Evolutionary conservation across 2,888 invertebrate genomes (phyloP).

Genomic region (Stenodera caucasica): DNA sequence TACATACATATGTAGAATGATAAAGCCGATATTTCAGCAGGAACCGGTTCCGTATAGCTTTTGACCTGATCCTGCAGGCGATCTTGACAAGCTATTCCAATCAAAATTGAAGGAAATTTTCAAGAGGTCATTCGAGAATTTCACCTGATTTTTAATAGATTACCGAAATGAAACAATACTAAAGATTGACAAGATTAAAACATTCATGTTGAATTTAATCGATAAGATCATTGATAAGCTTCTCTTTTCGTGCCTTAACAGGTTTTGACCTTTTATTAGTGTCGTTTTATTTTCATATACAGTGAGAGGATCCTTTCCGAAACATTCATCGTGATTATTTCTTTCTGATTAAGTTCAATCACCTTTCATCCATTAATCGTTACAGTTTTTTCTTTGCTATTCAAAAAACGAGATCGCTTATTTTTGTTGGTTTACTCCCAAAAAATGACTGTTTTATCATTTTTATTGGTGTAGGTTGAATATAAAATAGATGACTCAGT

Average conservation of each 20-base stretch:
- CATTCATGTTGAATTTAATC: no score
- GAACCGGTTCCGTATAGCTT: not conserved
- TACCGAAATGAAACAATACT: no score
- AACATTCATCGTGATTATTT: not conserved
- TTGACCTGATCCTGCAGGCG: not conserved
- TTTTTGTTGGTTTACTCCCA: not conserved
- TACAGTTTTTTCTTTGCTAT: not conserved
- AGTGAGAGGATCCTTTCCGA: not conserved
- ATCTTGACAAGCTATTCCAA: not conserved
- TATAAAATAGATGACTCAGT: not conserved
- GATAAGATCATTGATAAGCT: not conserved
- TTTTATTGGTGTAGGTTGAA: not conserved
- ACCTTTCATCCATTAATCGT: constrained; percentile 4
- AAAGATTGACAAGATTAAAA: no score
- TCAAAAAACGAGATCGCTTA: not conserved
- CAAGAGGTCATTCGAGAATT: no score
- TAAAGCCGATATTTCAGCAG: not conserved
- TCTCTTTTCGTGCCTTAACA: not conserved
- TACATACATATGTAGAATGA: no score
- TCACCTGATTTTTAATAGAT: no score
- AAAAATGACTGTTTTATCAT: not conserved
- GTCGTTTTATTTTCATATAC: not conserved
- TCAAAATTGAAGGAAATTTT: not conserved
- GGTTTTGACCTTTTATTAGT: not conserved
- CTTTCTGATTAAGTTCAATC: constrained; percentile 4